Base-by-base conservation (phyloP, 2,113 vertebrate species). In the Hippolais icterina region DNA sequence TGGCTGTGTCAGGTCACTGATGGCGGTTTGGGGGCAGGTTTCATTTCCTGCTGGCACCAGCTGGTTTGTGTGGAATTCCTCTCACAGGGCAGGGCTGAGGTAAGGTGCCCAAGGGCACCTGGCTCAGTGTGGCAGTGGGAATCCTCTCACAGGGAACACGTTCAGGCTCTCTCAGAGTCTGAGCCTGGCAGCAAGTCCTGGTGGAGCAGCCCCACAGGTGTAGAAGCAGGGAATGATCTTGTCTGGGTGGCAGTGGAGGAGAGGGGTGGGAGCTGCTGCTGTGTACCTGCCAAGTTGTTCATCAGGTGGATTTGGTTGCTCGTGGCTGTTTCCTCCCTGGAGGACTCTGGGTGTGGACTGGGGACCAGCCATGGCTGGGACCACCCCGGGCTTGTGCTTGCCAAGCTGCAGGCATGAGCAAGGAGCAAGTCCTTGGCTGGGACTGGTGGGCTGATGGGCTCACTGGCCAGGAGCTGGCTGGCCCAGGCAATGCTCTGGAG, bases 131-230 rank as follows among this genome's bases (percentile, higher is more conserved):
- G 76, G 18, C 37, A 37, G 5, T 46, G 53, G 53, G 29, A 53
- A 47, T 47, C 10, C 11, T 0, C 60, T 52, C 3, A 0, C 33
- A 53, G 60, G 52, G 52, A 28, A 2, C 7, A 0, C 0, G 7
- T 37, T 20, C 4, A 13, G 41, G 37, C 28, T 59, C 37, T 59
- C 33, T 12, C 17, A 24, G 50, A 24, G 37, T 3, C 37, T 6
- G 24, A 75, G 61, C 53, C 52, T 33, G 9, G 44, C 12, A 20
- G 44, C 37, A 2, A 28, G 15, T 18, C 27, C 68, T n/a, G 69
- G 1, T 15, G 39, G 37, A 47, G n/a, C 13, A 0, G 13, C n/a
- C 39, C 39, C 46, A 5, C 15, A 2, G 28, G 46, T 39, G 28
- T 15, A 21, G 14, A 39, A 47, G 20, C n/a, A 35, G 61, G 78